Conservation (phyloP, 2,797 vertebrate species). For the Lacerta agilis region DNA sequence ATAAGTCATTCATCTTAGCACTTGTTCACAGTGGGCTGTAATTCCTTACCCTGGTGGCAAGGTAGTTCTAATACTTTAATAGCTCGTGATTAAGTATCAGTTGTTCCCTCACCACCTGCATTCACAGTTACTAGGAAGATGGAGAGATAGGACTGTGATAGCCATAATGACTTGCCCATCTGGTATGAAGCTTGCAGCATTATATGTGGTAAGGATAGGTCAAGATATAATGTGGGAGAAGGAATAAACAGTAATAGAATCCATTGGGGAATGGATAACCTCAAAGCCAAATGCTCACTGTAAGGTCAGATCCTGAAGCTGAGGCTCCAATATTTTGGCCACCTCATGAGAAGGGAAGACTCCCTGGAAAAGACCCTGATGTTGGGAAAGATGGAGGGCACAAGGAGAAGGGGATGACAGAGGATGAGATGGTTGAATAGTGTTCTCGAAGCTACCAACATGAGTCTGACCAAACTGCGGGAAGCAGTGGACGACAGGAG, state of each 20-base stretch:
- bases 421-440: no score
- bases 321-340: no score
- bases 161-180: neutral
- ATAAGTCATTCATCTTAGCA: neutral
- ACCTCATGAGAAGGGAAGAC: no score
- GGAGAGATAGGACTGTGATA: neutral
- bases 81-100: slow-evolving; percentile 8
- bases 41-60: slow-evolving; percentile 1
- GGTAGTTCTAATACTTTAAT: slow-evolving; percentile 5
- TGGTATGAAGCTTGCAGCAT: neutral
- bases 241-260: neutral
- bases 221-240: neutral
- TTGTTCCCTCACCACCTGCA: slow-evolving; percentile 10
- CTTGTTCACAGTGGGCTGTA: neutral
- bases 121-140: neutral
- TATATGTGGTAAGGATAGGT: neutral
- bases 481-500: no score
- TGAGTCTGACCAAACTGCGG: no score
- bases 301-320: no score
- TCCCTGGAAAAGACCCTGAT: no score
- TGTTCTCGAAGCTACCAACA: no score
- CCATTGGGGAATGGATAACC: neutral
- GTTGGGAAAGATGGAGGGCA: no score
- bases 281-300: neutral
- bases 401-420: no score